These are phyloP conservation scores for Heterochromis multidens DNA, from an alignment of 2,113 vertebrate species.

Conservation along the genomic window DNA sequence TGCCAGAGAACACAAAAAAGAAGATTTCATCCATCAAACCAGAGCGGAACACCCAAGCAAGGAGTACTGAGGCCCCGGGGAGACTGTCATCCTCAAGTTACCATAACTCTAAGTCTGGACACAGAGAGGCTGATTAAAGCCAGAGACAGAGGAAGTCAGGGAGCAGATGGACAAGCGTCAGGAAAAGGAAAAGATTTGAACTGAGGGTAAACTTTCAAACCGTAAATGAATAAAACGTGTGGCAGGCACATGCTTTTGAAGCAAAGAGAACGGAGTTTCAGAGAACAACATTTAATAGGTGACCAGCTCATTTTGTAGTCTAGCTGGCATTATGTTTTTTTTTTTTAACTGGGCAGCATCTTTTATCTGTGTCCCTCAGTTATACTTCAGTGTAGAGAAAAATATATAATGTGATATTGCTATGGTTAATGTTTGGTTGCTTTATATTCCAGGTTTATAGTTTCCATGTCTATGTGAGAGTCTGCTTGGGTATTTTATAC, in stretches of 20 bases:
- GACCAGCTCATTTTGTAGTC: too few species aligned
- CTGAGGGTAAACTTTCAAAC: not conserved
- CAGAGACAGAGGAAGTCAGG: slow-evolving; percentile 31
- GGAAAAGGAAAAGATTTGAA: not conserved
- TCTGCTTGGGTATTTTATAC: not conserved
- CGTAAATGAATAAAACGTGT: not conserved
- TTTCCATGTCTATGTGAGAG: not conserved
- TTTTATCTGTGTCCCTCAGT: not conserved
- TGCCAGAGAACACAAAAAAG: slow-evolving; percentile 37
- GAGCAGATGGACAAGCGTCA: not conserved
- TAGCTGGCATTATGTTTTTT: too few species aligned
- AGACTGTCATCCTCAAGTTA: slow-evolving; percentile 56
- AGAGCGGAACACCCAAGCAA: slow-evolving; percentile 46
- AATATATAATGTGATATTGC: not conserved
- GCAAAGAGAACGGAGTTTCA: too few species aligned
- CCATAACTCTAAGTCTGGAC: slow-evolving; percentile 44
- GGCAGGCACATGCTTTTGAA: too few species aligned
- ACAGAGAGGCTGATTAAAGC: slow-evolving; percentile 43
- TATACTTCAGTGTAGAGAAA: not conserved
- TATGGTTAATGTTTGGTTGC: not conserved
- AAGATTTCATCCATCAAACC: slow-evolving; percentile 44
- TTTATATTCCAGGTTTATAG: not conserved
- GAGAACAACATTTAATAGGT: not conserved
- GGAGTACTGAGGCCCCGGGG: slow-evolving; percentile 38
- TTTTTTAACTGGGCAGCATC: not conserved